These are phyloP conservation scores for Muntiacus muntjak DNA, from an alignment of 2,113 vertebrate genomes.

Conservation along the genomic window DNA sequence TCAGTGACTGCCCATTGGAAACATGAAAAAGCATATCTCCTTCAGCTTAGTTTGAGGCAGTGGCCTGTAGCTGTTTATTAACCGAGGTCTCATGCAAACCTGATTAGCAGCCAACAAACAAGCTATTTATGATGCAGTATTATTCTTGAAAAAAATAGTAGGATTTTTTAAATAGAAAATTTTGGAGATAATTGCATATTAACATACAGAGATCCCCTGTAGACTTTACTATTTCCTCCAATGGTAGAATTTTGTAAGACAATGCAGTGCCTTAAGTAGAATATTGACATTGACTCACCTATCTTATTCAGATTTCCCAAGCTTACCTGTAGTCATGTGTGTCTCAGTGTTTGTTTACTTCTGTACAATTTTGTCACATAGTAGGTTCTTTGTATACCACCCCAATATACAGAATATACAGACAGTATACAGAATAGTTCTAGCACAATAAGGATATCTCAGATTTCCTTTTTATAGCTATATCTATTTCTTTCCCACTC, in stretches of 20 bases:
- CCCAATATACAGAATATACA: neutral
- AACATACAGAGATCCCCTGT: neutral
- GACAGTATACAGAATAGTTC: neutral
- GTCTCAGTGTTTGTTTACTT: neutral
- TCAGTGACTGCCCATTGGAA: neutral
- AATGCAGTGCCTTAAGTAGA: neutral
- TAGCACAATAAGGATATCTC: neutral
- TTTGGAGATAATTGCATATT: conserved; percentile 6
- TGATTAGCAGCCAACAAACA: neutral
- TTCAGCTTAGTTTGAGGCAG: neutral
- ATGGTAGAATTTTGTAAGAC: neutral
- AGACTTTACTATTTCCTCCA: neutral
- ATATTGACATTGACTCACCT: neutral
- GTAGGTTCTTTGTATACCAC: neutral
- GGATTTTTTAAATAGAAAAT: neutral
- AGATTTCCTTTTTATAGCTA: neutral
- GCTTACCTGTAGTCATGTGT: neutral
- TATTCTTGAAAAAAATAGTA: neutral
- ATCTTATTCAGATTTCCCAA: neutral
- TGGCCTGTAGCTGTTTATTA: neutral
- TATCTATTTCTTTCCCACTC: neutral
- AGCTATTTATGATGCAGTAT: neutral
- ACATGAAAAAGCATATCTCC: neutral
- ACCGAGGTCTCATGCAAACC: neutral
- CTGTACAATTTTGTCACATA: neutral